Evolutionary conservation across 2,797 vertebrate species (phyloP), one percentile per base, ranked within the genome.

Genomic region (Amblyopsis hoosieri): DNA sequence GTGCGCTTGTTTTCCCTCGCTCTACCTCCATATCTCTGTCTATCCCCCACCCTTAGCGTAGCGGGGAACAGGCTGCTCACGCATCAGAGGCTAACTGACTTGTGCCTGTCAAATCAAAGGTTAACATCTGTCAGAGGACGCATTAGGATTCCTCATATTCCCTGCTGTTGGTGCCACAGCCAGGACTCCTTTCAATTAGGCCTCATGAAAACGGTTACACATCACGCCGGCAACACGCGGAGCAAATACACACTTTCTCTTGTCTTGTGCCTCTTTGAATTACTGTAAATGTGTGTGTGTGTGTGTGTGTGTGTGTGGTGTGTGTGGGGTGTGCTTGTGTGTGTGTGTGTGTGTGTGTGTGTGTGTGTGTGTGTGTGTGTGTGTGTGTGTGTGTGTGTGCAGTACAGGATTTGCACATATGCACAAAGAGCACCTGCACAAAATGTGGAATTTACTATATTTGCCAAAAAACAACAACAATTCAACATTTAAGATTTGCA

Each of bases 101-200:
- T 42, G 37, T 37, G 37, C 37, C 37, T 42, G 37, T 42, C 37
- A 88, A 88, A 88, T 85, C 87, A 89, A 86, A 89, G 85, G 89
- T 89, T 87, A 87, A 86, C 85, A 76, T 87, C 81, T 70, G 83
- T 79, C 79, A 75, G 75, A 11, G 72, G 69, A 75, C 49, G 62
- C 82, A 84, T 87, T 82, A 83, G 68, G 79, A 84, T 69, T 61
- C 75, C 67, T 67, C 78, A 85, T 71, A 78, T 88, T 89, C 85
- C 83, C 76, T 83, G 73, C 70, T 81, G 79, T 82, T 82, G 79
- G 86, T 80, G 45, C 61, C 76, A 72, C 78, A 71, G 69, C 63
- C 61, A 14, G 63, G 75, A 74, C 82, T 87, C 80, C 85, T 84
- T 89, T 86, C 83, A 85, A 86, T 89, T 88, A 87, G 67, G 60